phyloP scores from a whole-genome alignment of 2,797 vertebrate genomes.

The Mormyrops attenuatus region DNA sequence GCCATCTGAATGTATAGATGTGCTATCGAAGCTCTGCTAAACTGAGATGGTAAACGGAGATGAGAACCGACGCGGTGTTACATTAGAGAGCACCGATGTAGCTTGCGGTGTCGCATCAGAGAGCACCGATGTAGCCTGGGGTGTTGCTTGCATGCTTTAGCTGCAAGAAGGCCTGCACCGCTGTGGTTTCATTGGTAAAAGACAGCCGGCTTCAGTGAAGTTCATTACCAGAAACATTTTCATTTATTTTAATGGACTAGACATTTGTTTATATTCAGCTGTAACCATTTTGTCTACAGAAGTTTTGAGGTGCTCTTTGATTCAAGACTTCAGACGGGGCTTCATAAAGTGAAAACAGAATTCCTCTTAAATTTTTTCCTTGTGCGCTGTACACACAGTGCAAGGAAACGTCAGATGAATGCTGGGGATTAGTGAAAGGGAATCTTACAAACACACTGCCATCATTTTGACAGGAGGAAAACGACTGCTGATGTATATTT shows the following conservation, averaged over 20 bases:
- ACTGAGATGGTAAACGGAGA: background rate
- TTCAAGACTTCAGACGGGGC: constrained; percentile 16
- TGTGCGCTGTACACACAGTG: constrained; percentile 23
- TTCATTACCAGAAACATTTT: background rate
- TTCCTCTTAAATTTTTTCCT: constrained; percentile 31
- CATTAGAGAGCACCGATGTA: background rate
- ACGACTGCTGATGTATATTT: background rate
- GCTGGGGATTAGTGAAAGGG: background rate
- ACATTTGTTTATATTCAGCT: constrained; percentile 15
- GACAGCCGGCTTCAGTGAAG: background rate
- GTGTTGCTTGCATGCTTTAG: background rate
- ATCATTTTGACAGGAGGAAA: background rate
- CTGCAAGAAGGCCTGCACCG: background rate
- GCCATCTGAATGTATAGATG: background rate
- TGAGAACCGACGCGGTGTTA: no score
- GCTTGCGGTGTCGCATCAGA: background rate
- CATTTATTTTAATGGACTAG: constrained; percentile 15
- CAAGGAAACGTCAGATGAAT: background rate
- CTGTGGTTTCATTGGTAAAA: background rate
- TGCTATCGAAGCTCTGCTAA: background rate
- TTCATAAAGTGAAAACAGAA: constrained; percentile 31
- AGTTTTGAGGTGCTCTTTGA: constrained; percentile 11
- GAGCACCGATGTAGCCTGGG: background rate
- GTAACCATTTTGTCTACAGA: background rate
- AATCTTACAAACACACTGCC: background rate